A percentile compares a stretch with the other conserved stretches of the same genome.
These are phyloP conservation scores for Megalurothrips usitatus DNA, from an alignment of 2,888 invertebrate species.

Conservation along the genomic window DNA sequence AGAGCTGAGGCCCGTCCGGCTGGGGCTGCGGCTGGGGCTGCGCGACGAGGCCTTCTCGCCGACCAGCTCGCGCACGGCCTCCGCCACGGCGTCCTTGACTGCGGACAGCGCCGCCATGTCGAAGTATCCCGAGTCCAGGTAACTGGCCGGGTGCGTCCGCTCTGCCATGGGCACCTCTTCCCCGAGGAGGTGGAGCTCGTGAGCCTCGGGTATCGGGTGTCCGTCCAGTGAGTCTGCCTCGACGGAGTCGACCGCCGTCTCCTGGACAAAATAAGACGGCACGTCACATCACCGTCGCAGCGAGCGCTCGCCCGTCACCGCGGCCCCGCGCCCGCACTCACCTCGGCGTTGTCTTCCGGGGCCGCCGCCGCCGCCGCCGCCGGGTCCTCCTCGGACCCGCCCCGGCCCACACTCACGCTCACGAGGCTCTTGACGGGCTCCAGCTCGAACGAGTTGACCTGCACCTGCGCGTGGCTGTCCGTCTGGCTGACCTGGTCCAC, in stretches of 20 bases:
- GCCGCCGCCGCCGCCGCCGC: no score
- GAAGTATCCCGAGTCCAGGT: constrained; percentile 9
- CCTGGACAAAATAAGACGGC: neutral
- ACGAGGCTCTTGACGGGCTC: constrained; percentile 40
- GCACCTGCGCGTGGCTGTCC: constrained; percentile 31
- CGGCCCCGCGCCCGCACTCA: neutral
- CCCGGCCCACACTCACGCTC: constrained; percentile 28
- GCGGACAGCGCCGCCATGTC: constrained; percentile 19
- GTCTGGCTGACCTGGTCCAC: constrained; percentile 12
- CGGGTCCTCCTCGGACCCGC: constrained; percentile 28
- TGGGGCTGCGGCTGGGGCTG: constrained; percentile 5
- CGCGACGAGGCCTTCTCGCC: neutral
- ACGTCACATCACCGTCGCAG: neutral
- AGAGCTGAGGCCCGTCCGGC: neutral
- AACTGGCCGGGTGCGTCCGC: constrained; percentile 3
- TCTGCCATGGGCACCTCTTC: neutral
- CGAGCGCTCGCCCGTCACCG: neutral
- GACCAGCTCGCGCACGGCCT: constrained; percentile 21
- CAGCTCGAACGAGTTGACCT: constrained; percentile 26
- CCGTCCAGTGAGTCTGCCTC: neutral
- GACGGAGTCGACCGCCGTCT: neutral
- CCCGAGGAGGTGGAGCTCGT: neutral
- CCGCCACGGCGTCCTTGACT: constrained; percentile 8
- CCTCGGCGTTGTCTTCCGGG: neutral
- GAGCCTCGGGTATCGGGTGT: neutral